These are phyloP conservation scores for Drosophila nikananu DNA, from an alignment of 1,140 invertebrate genomes.

Conservation along the genomic window DNA sequence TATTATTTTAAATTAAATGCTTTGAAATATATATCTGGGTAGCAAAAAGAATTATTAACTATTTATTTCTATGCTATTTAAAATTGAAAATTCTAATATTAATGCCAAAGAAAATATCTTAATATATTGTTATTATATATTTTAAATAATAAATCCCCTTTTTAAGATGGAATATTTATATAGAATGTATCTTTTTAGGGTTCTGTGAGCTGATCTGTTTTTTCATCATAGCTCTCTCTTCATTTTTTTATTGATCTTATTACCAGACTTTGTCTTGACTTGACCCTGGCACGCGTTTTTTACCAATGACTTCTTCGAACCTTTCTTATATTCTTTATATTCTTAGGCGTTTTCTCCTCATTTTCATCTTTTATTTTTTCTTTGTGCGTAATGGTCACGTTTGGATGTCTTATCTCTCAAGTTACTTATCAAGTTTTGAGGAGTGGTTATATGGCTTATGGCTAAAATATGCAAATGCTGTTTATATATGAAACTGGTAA, in stretches of 20 bases:
- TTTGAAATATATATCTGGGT: not conserved
- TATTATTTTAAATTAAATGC: not conserved
- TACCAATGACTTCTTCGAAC: conserved; percentile 14
- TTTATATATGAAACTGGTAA: conserved; percentile 15
- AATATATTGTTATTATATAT: not conserved
- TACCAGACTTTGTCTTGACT: conserved; percentile 2
- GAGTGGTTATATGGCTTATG: conserved; percentile 34
- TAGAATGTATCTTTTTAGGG: not conserved
- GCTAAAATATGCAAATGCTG: conserved; percentile 54
- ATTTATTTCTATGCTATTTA: too few species aligned
- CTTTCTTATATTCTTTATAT: conserved; percentile 9
- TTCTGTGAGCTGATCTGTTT: not conserved
- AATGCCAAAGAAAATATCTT: not conserved
- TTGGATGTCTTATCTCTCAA: conserved; percentile 60
- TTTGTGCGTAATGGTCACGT: conserved; percentile 57
- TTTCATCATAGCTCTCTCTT: not conserved
- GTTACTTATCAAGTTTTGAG: conserved; percentile 55
- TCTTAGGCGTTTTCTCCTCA: conserved; percentile 6
- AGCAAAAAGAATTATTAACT: not conserved
- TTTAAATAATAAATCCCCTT: not conserved
- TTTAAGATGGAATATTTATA: not conserved
- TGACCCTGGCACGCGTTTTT: conserved; percentile 53
- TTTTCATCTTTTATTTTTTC: conserved; percentile 16
- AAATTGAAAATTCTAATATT: not conserved
- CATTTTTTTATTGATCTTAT: not conserved